These are phyloP conservation scores for Malaclemys terrapin DNA, from an alignment of 2,113 vertebrate species.

Conservation along the genomic window DNA sequence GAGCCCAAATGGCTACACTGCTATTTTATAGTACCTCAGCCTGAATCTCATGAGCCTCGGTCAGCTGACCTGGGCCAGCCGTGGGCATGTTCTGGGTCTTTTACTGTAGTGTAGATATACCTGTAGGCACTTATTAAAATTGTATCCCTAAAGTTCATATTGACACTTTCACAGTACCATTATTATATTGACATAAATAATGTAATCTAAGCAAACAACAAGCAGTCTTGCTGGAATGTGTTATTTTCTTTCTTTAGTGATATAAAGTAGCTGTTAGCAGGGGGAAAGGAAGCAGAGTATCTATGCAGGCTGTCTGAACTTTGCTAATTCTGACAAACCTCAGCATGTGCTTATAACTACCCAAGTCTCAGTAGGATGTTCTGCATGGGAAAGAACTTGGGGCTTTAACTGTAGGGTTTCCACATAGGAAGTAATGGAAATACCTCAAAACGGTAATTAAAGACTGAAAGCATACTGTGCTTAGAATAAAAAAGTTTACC, in stretches of 20 bases:
- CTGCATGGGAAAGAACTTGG: neutral
- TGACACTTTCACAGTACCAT: neutral
- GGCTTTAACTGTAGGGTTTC: neutral
- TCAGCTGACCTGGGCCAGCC: neutral
- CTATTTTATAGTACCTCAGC: neutral
- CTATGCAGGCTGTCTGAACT: neutral
- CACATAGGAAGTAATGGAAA: neutral
- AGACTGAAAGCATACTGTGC: neutral
- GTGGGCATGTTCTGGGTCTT: neutral
- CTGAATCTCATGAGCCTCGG: neutral
- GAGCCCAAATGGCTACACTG: neutral
- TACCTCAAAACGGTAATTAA: neutral
- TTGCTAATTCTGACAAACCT: neutral
- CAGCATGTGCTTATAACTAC: neutral
- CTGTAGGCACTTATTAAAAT: neutral
- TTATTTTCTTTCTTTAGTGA: neutral
- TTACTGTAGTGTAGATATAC: neutral
- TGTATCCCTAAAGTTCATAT: rapidly evolving
- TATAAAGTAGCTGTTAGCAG: neutral
- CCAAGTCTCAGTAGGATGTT: neutral
- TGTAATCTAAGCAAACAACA: neutral
- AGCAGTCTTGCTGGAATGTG: rapidly evolving
- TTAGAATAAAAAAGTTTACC: neutral
- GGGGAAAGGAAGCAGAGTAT: neutral
- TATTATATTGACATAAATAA: neutral